Conservation (phyloP, 30 jellyfish, hydroid and myxozoan genomes). For the Clytia hemisphaerica region DNA sequence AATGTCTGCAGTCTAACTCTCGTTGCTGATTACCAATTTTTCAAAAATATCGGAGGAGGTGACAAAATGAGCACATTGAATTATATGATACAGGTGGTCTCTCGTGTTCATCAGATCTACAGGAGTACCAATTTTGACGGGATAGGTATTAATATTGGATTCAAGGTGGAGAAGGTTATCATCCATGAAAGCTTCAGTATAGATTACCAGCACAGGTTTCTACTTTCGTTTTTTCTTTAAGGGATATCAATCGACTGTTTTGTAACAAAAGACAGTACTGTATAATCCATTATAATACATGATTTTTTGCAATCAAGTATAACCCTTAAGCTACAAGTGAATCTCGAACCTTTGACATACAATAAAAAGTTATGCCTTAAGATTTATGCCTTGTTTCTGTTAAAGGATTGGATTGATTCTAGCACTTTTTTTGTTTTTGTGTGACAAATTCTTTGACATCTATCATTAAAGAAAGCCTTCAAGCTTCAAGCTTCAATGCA, state of each 20-base stretch:
- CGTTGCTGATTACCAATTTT: conserved; percentile 75
- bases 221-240: neutral
- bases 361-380: no score
- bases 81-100: conserved; percentile 71
- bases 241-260: neutral
- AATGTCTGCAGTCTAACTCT: conserved; percentile 70
- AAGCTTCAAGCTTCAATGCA: no score
- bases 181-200: conserved; percentile 3
- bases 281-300: no score
- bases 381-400: no score
- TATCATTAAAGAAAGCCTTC: no score
- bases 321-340: no score
- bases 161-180: conserved; percentile 49
- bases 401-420: no score
- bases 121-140: conserved; percentile 55
- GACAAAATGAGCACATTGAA: conserved; percentile 50
- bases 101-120: conserved; percentile 66
- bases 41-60: conserved; percentile 67
- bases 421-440: no score
- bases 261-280: neutral
- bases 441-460: no score
- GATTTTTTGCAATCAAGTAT: no score
- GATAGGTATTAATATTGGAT: conserved; percentile 57
- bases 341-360: no score
- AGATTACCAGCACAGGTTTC: neutral